Percentiles rank a stretch among this genome's conserved stretches.
Conservation (phyloP, 2,888 invertebrate species). For the Drosophila silvestris region DNA sequence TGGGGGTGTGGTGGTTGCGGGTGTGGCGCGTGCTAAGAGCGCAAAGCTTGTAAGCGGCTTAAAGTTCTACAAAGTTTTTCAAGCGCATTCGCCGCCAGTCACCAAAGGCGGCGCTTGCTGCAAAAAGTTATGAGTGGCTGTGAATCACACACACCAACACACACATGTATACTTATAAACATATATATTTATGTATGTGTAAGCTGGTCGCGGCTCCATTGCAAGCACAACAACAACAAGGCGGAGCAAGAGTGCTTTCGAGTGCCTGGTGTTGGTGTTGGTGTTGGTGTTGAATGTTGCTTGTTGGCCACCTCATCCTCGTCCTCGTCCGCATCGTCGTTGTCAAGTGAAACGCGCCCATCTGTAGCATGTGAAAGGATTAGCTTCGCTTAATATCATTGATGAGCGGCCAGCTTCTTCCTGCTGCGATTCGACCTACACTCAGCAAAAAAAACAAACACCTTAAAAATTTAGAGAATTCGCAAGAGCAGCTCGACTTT, state of each 20-base stretch:
- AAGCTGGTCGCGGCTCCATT: conserved; percentile 53
- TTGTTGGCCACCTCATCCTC: conserved; percentile 1
- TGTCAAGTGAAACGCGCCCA: conserved; percentile 52
- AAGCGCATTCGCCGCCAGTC: conserved; percentile 81
- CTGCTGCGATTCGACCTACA: neutral
- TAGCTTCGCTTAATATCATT: conserved; percentile 79
- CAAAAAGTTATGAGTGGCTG: conserved; percentile 77
- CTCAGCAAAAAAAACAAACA: neutral
- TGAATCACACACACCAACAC: conserved; percentile 42
- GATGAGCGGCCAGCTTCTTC: conserved; percentile 59
- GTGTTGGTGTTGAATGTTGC: conserved; percentile 17
- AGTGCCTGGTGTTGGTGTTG: conserved; percentile 6
- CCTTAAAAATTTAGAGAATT: neutral
- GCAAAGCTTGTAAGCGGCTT: conserved; percentile 80
- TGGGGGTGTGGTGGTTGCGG: conserved; percentile 4
- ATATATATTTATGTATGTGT: conserved; percentile 52
- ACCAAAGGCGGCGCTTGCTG: conserved; percentile 64
- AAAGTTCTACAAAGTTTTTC: conserved; percentile 82
- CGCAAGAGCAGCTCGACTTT: neutral
- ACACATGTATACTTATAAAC: conserved; percentile 18
- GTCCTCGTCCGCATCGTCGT: neutral
- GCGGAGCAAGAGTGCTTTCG: conserved; percentile 21
- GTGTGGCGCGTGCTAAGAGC: conserved; percentile 71
- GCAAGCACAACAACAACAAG: conserved; percentile 43
- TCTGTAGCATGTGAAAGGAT: conserved; percentile 75